phyloP scores from a whole-genome alignment of 2,113 vertebrate genomes.

The Otis tarda region DNA sequence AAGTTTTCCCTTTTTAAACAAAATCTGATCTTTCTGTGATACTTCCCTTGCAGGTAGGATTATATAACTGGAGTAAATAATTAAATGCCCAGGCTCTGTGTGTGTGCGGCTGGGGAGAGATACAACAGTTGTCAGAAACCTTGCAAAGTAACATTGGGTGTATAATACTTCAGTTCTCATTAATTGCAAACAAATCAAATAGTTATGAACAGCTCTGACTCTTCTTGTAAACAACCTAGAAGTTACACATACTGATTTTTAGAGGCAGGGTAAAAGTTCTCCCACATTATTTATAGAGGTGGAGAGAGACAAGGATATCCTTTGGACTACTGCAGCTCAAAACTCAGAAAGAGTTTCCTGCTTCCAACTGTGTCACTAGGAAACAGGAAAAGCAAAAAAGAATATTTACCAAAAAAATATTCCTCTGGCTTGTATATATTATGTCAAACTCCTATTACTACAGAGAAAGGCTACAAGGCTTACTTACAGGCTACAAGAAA shows the following conservation, averaged over 20 bases:
- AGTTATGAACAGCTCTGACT: not conserved
- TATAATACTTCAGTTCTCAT: not conserved
- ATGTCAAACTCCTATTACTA: constrained; percentile 15
- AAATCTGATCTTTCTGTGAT: not conserved
- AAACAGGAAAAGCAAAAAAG: constrained; percentile 72
- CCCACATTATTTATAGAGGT: constrained; percentile 70
- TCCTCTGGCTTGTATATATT: constrained; percentile 8
- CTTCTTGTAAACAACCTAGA: not conserved
- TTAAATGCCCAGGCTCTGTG: not conserved
- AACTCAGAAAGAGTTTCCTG: constrained; percentile 66
- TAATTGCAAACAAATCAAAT: not conserved
- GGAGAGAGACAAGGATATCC: constrained; percentile 73
- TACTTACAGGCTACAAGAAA: not conserved
- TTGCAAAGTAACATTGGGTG: not conserved
- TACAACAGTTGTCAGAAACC: not conserved
- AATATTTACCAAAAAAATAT: constrained; percentile 37
- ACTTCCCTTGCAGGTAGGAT: not conserved
- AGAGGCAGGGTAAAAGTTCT: constrained; percentile 49
- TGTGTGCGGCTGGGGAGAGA: not conserved
- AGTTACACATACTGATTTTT: constrained; percentile 3
- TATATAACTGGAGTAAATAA: not conserved
- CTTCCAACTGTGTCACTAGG: constrained; percentile 67
- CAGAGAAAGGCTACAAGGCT: too few relatives aligned
- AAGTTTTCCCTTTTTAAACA: not conserved
- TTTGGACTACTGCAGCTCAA: constrained; percentile 58